These are phyloP conservation scores for Semnornis frantzii DNA, from an alignment of 2,113 vertebrate species.

Conservation along the genomic window DNA sequence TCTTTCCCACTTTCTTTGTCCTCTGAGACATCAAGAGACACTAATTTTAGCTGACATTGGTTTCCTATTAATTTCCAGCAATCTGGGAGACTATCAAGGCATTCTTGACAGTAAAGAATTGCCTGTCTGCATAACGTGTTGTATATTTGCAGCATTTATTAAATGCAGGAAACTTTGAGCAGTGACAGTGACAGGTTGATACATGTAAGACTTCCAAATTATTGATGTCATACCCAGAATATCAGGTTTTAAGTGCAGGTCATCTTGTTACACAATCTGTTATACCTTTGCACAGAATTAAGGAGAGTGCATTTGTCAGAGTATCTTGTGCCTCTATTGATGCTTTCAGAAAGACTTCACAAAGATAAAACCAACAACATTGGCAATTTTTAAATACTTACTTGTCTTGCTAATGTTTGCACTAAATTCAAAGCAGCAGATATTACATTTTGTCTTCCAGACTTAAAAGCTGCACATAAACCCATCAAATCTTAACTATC, in stretches of 20 bases:
- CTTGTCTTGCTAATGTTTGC: neutral
- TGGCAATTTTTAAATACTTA: neutral
- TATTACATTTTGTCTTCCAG: neutral
- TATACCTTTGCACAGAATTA: slow-evolving; percentile 29
- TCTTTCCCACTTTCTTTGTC: neutral
- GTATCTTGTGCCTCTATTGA: neutral
- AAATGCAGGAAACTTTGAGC: neutral
- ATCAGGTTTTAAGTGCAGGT: neutral
- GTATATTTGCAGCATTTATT: neutral
- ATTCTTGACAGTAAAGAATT: slow-evolving; percentile 25
- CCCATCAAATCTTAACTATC: no score
- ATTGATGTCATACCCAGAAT: neutral
- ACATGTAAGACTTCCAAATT: neutral
- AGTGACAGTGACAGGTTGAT: neutral
- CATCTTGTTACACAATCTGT: neutral
- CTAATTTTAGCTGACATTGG: slow-evolving; percentile 29
- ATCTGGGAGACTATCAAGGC: neutral
- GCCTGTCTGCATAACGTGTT: neutral
- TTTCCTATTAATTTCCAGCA: neutral
- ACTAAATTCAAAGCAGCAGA: neutral
- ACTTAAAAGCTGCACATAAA: no score
- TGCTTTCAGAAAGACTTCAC: slow-evolving; percentile 32
- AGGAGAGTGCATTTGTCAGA: neutral
- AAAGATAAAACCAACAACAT: slow-evolving; percentile 24
- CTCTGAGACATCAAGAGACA: neutral